phyloP scores from a whole-genome alignment of 2,888 invertebrate genomes.

The Entomobrya multifasciata region DNA sequence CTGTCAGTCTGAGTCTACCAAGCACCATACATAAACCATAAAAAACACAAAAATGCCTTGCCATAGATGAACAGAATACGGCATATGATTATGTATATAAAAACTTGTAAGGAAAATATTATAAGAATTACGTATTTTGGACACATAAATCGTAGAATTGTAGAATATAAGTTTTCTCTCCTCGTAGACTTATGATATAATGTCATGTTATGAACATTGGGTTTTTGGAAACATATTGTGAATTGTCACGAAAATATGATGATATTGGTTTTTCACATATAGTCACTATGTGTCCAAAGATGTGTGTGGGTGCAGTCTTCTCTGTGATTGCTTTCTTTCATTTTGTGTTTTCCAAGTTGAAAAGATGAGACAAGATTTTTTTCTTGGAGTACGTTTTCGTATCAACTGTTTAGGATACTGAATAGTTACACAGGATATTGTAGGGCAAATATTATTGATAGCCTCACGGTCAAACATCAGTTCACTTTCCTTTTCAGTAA shows the following conservation, averaged over 20 bases:
- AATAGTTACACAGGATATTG: no score
- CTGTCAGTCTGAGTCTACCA: background rate
- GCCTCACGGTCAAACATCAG: background rate
- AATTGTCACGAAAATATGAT: slow-evolving; percentile 72
- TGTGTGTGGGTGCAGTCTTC: background rate
- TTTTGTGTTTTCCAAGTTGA: slow-evolving; percentile 33
- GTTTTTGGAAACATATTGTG: slow-evolving; percentile 67
- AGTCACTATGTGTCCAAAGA: no score
- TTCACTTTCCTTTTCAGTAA: slow-evolving; percentile 42
- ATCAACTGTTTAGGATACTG: no score
- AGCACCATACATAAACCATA: background rate
- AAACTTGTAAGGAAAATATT: slow-evolving; percentile 24
- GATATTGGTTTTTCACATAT: slow-evolving; percentile 56
- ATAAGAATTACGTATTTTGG: slow-evolving; percentile 15
- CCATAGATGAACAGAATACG: slow-evolving; percentile 55
- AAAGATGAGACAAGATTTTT: background rate
- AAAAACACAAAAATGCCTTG: background rate
- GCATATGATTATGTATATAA: slow-evolving; percentile 58
- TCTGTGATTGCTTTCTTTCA: slow-evolving; percentile 61
- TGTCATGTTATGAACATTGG: slow-evolving; percentile 61
- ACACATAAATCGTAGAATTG: slow-evolving; percentile 63
- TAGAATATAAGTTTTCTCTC: slow-evolving; percentile 62
- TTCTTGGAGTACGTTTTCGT: background rate
- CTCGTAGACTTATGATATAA: slow-evolving; percentile 53
- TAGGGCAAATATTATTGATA: slow-evolving; percentile 1